These are phyloP conservation scores for Drosophila mayaguana DNA, from an alignment of 2,888 invertebrate species.

Conservation along the genomic window DNA sequence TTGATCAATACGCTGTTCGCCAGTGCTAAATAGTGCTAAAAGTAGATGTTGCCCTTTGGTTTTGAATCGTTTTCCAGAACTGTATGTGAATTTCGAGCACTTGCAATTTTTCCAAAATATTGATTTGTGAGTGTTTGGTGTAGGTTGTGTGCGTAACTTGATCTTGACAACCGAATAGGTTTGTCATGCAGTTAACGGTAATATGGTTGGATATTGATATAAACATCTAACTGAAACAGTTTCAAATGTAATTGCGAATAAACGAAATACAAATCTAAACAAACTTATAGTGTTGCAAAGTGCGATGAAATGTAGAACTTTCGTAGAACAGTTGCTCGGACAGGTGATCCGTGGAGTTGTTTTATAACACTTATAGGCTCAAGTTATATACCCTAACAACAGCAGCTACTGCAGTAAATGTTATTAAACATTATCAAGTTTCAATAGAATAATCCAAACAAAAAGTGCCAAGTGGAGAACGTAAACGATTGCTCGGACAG, in stretches of 20 bases:
- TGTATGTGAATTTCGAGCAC: neutral
- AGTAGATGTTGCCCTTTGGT: neutral
- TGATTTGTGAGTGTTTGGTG: neutral
- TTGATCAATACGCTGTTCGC: constrained; percentile 8
- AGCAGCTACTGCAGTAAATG: too few species aligned
- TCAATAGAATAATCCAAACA: neutral
- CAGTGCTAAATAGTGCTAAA: constrained; percentile 8
- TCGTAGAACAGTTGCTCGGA: neutral
- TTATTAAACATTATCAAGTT: neutral
- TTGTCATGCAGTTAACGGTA: neutral
- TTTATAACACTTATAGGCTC: too few species aligned
- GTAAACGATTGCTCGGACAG: neutral
- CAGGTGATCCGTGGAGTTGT: too few species aligned
- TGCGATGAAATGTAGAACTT: neutral
- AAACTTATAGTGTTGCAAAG: neutral
- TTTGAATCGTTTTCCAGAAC: neutral
- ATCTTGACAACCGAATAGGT: neutral
- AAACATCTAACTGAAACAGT: neutral
- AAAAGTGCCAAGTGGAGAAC: neutral
- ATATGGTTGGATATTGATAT: neutral
- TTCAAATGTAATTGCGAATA: neutral
- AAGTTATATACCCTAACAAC: too few species aligned
- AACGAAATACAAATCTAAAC: neutral
- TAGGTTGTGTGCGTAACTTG: neutral
- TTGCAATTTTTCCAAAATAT: neutral